A percentile compares a stretch with the other conserved stretches of the same genome.
These are phyloP conservation scores for Papilio glaucus DNA, from an alignment of 1,140 invertebrate genomes.

Conservation along the genomic window DNA sequence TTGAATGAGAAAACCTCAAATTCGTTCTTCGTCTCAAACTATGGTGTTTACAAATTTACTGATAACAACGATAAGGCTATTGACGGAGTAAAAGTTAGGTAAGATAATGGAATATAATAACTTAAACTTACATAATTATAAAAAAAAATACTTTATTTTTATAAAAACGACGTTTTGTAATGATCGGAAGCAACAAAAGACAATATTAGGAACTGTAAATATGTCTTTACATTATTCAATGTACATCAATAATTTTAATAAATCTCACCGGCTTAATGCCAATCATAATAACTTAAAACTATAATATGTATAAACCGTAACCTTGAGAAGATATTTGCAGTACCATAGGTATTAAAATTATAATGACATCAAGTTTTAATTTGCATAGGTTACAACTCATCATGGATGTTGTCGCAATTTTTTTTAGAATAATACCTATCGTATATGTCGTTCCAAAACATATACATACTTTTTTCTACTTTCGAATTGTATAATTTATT, in stretches of 20 bases:
- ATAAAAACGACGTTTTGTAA: too few species aligned
- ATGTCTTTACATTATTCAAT: neutral
- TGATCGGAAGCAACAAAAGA: too few species aligned
- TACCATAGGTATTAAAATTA: too few species aligned
- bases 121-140: neutral
- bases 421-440: conserved; percentile 53
- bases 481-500: conserved; percentile 52
- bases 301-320: too few species aligned
- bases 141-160: neutral
- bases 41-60: conserved; percentile 60
- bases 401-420: conserved; percentile 48
- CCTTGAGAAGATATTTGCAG: too few species aligned
- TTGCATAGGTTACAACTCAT: conserved; percentile 44
- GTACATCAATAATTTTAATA: too few species aligned
- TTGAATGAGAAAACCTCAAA: conserved; percentile 72
- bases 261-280: too few species aligned
- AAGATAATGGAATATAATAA: conserved; percentile 43
- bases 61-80: conserved; percentile 76
- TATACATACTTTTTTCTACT: conserved; percentile 55
- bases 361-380: too few species aligned
- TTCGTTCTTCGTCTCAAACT: conserved; percentile 76
- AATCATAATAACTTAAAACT: too few species aligned
- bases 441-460: conserved; percentile 71
- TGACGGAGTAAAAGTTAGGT: conserved; percentile 70
- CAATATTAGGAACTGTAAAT: too few species aligned